Evolutionary conservation across 2,113 vertebrate genomes (phyloP), one percentile per base, ranked within the genome.

Genomic region (Reinhardtius hippoglossoides): DNA sequence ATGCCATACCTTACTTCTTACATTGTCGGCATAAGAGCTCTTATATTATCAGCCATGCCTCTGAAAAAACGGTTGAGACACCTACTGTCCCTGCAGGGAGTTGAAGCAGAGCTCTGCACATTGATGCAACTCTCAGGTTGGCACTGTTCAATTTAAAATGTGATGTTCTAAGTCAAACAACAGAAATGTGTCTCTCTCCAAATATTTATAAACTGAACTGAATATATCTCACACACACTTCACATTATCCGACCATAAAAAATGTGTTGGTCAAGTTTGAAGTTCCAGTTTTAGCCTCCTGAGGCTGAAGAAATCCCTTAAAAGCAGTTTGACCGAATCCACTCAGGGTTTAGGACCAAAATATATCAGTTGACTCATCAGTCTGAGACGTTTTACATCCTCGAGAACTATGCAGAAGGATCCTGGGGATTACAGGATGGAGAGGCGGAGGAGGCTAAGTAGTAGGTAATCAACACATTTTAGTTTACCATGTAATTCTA

Each of bases 351-450:
- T 69, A 42, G 46, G 75, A 74, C 35, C 65, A 55, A 85, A 77
- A 84, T 79, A 75, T 61, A 78, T 42, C 57, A 61, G 61, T 74
- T 86, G 84, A 92, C 66, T 90, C 89, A 90, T 88, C 87, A 83
- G 54, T 80, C 63, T 74, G 83, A 81, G 78, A 74, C 63, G 75
- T 77, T 70, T 56, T 35, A 24, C 24, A 72, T 74, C 54, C 71
- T 50, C 59, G 42, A 67, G 75, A 76, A 76, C 63, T 69, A 71
- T 73, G 78, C 57, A 40, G 44, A 71, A 62, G 71, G 77, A 86
- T 10, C 40, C 40, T 42, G 40, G 12, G 40, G 40, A 42, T 42
- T 42, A 42, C 40, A 42, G 40, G 40, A 42, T 42, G 40, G 40
- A 42, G 40, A 42, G 10, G 10, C 9, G 12, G 40, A 42, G 40